Evolutionary conservation across 2,888 invertebrate species (phyloP), one percentile per base, ranked within the genome.

Genomic region (Sesia bembeciformis): DNA sequence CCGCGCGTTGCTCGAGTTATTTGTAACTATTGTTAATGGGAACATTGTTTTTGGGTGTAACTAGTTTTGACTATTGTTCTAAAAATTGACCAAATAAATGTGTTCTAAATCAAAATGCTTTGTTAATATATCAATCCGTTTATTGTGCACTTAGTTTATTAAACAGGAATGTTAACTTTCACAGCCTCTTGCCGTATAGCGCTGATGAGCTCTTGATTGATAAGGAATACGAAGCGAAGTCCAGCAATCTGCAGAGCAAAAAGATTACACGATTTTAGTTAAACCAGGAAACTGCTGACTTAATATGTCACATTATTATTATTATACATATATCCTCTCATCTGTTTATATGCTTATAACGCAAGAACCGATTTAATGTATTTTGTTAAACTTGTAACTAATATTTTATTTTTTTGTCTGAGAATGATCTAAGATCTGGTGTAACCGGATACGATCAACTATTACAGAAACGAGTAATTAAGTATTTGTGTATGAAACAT

Each of bases 201-300:
- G 73, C 94, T 94, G 64, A 98, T 96, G 53, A 98, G 90, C 67
- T 98, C 97, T 78, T 96, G 96, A 83, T 98, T 98, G 57, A 98
- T 94, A 60, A 97, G 91, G 79, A 98, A 98, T 64, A 97, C 96
- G 85, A 98, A 98, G 60, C 97, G 93, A 50, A 98, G 90, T 54
- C 97, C 96, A 39, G 97, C 94, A 68, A 98, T 95, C 95, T 94
- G 90, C 63, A 84, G 23, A 38, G 38, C 5, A 42, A 53, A 53
- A 62, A 58, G 56, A 57, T 53, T 53, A 41, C 43, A 50, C 41
- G n/a, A 49, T 53, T 50, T 23, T 23, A 2, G 23, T 23, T 23
- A 23, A 23, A 23, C 23, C 23, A 23, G 23, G 23, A 23, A 23
- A 23, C n/a, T n/a, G n/a, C n/a, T n/a, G n/a, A n/a, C n/a, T n/a